These are phyloP conservation scores for Hirtodrosophila duncani DNA, from an alignment of 2,888 invertebrate genomes.

Conservation along the genomic window DNA sequence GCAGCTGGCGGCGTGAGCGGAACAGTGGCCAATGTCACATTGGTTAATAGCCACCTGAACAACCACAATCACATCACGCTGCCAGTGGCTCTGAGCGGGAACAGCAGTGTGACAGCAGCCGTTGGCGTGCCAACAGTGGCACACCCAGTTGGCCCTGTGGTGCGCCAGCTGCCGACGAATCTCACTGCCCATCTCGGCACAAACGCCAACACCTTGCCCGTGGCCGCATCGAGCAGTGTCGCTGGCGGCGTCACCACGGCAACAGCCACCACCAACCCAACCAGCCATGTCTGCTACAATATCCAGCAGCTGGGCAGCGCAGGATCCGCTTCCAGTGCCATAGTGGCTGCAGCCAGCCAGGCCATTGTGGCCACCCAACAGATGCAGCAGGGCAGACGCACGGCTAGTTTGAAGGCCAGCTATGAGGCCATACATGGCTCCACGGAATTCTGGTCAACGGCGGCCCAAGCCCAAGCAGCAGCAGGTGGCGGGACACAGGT, in stretches of 20 bases:
- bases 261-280: slow-evolving; percentile 45
- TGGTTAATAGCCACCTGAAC: slow-evolving; percentile 30
- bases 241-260: slow-evolving; percentile 9
- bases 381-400: slow-evolving; percentile 96
- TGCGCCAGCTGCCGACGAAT: slow-evolving; percentile 51
- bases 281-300: slow-evolving; percentile 82
- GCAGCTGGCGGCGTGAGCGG: slow-evolving; percentile 8
- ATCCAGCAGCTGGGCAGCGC: slow-evolving; percentile 89
- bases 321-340: slow-evolving; percentile 86
- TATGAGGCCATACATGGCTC: slow-evolving; percentile 91
- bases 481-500: slow-evolving; percentile 75
- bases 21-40: slow-evolving; percentile 1
- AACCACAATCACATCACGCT: slow-evolving; percentile 50
- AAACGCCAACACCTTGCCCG: slow-evolving; percentile 13
- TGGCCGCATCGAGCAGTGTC: slow-evolving; percentile 9
- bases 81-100: slow-evolving; percentile 61
- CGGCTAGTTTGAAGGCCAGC: slow-evolving; percentile 95
- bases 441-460: slow-evolving; percentile 83
- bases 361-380: slow-evolving; percentile 97
- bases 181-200: slow-evolving; percentile 12
- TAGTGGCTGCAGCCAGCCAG: slow-evolving; percentile 96
- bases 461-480: slow-evolving; percentile 80
- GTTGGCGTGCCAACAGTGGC: slow-evolving; percentile 3
- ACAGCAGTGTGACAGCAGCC: slow-evolving; percentile 8
- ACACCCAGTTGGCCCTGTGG: slow-evolving; percentile 16